A percentile compares a stretch with the other conserved stretches of the same genome.
Evolutionary conservation across 2,888 invertebrate species (phyloP).

Genomic region (Euclidia mi): DNA sequence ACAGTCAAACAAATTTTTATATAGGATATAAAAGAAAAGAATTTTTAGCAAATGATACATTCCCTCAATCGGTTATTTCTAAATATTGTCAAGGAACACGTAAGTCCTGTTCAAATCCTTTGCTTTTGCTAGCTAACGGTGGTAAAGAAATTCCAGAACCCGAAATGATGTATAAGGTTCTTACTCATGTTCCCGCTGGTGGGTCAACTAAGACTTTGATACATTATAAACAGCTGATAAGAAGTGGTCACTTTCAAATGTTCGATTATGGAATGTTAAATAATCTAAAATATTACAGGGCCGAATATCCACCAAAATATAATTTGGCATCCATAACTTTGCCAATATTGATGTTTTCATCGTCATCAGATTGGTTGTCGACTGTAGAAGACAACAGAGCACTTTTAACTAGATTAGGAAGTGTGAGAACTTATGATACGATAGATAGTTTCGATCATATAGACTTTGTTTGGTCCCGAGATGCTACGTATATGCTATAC

Average conservation of each 20-base stretch:
- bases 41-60: conserved; percentile 41
- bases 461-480: conserved; percentile 6
- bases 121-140: conserved; percentile 60
- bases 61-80: conserved; percentile 51
- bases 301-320: conserved; percentile 5
- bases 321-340: conserved; percentile 1
- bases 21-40: conserved; percentile 39
- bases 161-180: conserved; percentile 37
- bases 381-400: not conserved
- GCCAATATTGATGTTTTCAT: conserved; percentile 7
- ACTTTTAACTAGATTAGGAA: not conserved
- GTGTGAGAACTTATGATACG: not conserved
- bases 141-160: conserved; percentile 40
- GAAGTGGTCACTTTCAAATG: conserved; percentile 61
- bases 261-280: conserved; percentile 2
- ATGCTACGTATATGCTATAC: not conserved
- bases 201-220: conserved; percentile 65
- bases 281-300: conserved; percentile 1
- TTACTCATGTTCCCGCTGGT: conserved; percentile 51
- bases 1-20: conserved; percentile 45
- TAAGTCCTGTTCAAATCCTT: conserved; percentile 56
- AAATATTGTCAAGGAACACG: conserved; percentile 56
- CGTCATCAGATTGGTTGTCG: conserved; percentile 12
- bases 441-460: conserved; percentile 4
- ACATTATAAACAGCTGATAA: conserved; percentile 68